These are phyloP conservation scores for Temnothorax nylanderi DNA, from an alignment of 1,140 invertebrate genomes.

Conservation along the genomic window DNA sequence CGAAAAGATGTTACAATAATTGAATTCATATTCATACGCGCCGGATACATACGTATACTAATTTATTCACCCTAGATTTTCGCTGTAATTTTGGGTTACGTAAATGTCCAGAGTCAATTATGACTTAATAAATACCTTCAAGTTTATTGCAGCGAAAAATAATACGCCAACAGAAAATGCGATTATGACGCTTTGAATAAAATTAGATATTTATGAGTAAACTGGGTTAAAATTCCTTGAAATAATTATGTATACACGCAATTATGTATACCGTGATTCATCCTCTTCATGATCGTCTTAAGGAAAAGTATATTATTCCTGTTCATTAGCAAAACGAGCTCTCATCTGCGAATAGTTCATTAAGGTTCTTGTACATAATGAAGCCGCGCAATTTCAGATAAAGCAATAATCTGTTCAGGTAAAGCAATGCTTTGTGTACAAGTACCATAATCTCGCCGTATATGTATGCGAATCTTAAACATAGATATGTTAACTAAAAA, in stretches of 20 bases:
- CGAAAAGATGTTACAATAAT: not conserved
- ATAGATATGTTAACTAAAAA: not conserved
- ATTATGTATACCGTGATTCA: not conserved
- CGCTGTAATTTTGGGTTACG: not conserved
- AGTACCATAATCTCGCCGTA: not conserved
- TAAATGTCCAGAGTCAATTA: constrained; percentile 6
- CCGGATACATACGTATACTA: not conserved
- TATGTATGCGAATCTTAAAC: not conserved
- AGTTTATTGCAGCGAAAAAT: not conserved
- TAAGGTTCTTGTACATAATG: not conserved
- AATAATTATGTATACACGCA: constrained; percentile 8
- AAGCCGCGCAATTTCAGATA: not conserved
- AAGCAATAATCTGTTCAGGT: not conserved
- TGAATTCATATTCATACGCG: not conserved
- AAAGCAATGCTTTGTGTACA: not conserved
- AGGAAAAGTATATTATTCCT: not conserved
- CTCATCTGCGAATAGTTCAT: constrained; percentile 7
- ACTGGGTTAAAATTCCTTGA: not conserved
- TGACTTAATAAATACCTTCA: constrained; percentile 19
- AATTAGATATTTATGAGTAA: constrained; percentile 4
- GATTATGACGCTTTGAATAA: not conserved
- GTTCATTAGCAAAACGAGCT: constrained; percentile 39
- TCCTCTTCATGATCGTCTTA: not conserved
- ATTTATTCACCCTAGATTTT: constrained; percentile 7
- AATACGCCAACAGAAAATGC: not conserved